Conservation (phyloP, 2,888 invertebrate genomes). For the Eupithecia tripunctaria region DNA sequence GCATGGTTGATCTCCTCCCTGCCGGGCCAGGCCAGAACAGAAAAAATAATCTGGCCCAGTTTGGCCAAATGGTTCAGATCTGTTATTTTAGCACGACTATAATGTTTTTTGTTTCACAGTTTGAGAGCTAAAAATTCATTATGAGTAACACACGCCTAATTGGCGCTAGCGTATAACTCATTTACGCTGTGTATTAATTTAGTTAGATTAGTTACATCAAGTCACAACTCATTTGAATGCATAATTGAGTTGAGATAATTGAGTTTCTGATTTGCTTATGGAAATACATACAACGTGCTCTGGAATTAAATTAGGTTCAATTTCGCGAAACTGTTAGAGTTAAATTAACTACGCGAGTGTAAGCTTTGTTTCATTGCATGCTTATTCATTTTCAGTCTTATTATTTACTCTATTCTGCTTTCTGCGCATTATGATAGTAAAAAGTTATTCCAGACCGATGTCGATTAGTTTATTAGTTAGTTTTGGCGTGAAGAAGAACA, state of each 20-base stretch:
- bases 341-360: not conserved
- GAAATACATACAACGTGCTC: not conserved
- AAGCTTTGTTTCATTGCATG: not conserved
- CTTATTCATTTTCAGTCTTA: not conserved
- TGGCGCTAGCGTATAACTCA: conserved; percentile 47
- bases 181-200: conserved; percentile 40
- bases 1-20: no score
- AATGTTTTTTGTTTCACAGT: not conserved
- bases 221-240: conserved; percentile 27
- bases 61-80: no score
- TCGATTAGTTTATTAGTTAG: no score
- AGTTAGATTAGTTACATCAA: conserved; percentile 26
- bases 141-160: conserved; percentile 50
- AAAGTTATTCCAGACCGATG: not conserved
- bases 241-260: conserved; percentile 26
- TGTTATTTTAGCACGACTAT: no score
- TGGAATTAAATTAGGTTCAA: not conserved
- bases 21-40: no score
- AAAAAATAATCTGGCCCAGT: no score
- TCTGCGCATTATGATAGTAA: not conserved
- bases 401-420: not conserved
- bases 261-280: conserved; percentile 20
- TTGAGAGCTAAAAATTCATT: not conserved
- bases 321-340: not conserved
- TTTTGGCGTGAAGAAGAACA: not conserved